Conservation (phyloP, 2,113 vertebrate species). For the Etia nguti region DNA sequence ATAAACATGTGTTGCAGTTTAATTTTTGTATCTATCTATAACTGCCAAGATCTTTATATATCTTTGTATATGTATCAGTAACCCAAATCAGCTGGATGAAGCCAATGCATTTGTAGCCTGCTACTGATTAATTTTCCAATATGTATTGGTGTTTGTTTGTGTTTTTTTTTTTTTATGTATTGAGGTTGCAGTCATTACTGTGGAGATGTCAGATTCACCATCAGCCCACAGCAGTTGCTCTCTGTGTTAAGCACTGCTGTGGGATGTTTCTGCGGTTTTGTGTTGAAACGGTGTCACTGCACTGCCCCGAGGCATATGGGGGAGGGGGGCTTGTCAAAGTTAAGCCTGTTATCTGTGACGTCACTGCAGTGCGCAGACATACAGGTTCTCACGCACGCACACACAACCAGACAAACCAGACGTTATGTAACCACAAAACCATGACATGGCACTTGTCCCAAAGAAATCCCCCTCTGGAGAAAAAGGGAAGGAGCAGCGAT, state of each 20-base stretch:
- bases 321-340: slow-evolving; percentile 19
- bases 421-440: slow-evolving; percentile 51
- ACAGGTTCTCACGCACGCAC: neutral
- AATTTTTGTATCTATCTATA: neutral
- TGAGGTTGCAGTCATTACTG: neutral
- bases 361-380: neutral
- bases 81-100: neutral
- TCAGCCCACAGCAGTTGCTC: slow-evolving; percentile 1
- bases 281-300: slow-evolving; percentile 48
- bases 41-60: neutral
- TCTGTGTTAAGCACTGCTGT: slow-evolving; percentile 6
- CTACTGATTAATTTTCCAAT: neutral
- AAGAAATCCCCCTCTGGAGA: slow-evolving; percentile 29
- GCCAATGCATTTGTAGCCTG: neutral
- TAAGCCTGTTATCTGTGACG: slow-evolving; percentile 50
- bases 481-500: neutral
- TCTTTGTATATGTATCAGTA: neutral
- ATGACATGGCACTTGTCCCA: slow-evolving; percentile 47
- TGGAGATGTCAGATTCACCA: neutral
- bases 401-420: slow-evolving; percentile 2
- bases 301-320: slow-evolving; percentile 1
- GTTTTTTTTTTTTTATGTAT: neutral
- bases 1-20: neutral
- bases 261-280: slow-evolving; percentile 27
- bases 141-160: neutral